These are phyloP conservation scores for Catharus minimus DNA, from an alignment of 2,113 vertebrate genomes.

Conservation along the genomic window DNA sequence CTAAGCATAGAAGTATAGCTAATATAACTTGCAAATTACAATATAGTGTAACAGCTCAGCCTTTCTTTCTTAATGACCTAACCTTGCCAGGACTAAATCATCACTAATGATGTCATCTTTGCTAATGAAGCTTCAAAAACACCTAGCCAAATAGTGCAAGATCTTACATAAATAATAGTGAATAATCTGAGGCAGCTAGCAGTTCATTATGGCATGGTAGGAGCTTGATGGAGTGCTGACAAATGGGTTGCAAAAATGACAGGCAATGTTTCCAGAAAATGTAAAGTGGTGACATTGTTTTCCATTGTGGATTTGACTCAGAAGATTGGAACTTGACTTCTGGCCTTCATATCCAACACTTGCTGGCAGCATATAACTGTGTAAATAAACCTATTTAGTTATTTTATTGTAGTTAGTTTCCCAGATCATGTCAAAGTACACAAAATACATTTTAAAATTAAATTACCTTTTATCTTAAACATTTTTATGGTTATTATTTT, in stretches of 20 bases:
- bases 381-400: slow-evolving; percentile 18
- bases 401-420: slow-evolving; percentile 6
- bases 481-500: not conserved
- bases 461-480: slow-evolving; percentile 10
- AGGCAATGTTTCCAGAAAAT: slow-evolving; percentile 22
- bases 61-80: not conserved
- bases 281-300: slow-evolving; percentile 18
- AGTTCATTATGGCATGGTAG: not conserved
- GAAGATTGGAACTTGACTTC: slow-evolving; percentile 48
- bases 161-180: not conserved
- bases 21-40: not conserved
- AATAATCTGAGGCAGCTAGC: slow-evolving; percentile 15
- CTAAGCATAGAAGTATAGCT: not conserved
- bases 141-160: not conserved
- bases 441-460: not conserved
- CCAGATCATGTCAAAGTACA: not conserved
- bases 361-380: not conserved
- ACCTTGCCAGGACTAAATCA: not conserved
- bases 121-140: slow-evolving; percentile 1
- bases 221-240: slow-evolving; percentile 8
- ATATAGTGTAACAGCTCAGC: not conserved
- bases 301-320: slow-evolving; percentile 28
- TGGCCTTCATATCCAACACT: not conserved
- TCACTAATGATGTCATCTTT: not conserved
- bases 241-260: slow-evolving; percentile 15